Percentiles rank a stretch among this genome's conserved stretches.
Conservation (phyloP, 2,113 vertebrate species). For the Cyprinodon brontotheroides region DNA sequence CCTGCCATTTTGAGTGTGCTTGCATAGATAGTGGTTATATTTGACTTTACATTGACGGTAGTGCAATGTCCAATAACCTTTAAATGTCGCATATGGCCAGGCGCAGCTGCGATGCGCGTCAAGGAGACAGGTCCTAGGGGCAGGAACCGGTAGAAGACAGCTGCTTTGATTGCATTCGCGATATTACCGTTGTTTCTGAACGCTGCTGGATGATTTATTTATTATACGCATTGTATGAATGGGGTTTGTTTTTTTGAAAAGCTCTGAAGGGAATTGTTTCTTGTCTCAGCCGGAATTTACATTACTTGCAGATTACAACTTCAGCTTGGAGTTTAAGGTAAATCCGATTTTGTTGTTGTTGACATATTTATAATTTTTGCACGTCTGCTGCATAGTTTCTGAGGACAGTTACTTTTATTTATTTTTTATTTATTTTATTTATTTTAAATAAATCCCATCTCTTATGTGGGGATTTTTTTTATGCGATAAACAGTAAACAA, state of each 20-base stretch:
- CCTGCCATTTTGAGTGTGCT: not conserved
- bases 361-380: not conserved
- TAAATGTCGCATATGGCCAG: constrained; percentile 48
- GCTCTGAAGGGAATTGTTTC: not conserved
- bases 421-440: too few species aligned
- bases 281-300: not conserved
- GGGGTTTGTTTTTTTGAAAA: not conserved
- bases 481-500: too few species aligned
- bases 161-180: not conserved
- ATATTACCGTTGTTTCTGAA: not conserved
- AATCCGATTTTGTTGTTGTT: constrained; percentile 10
- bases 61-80: not conserved
- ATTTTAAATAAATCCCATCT: too few species aligned
- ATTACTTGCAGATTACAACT: constrained; percentile 13
- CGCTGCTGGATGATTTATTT: not conserved
- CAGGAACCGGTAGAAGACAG: constrained; percentile 27
- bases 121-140: constrained; percentile 50
- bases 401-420: not conserved
- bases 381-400: not conserved
- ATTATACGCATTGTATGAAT: not conserved
- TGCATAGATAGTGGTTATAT: not conserved
- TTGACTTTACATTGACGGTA: not conserved
- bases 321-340: constrained; percentile 47
- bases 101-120: constrained; percentile 60
- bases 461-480: too few species aligned